These are phyloP conservation scores for Scalopus aquaticus DNA, from an alignment of 2,113 vertebrate species.

Conservation along the genomic window DNA sequence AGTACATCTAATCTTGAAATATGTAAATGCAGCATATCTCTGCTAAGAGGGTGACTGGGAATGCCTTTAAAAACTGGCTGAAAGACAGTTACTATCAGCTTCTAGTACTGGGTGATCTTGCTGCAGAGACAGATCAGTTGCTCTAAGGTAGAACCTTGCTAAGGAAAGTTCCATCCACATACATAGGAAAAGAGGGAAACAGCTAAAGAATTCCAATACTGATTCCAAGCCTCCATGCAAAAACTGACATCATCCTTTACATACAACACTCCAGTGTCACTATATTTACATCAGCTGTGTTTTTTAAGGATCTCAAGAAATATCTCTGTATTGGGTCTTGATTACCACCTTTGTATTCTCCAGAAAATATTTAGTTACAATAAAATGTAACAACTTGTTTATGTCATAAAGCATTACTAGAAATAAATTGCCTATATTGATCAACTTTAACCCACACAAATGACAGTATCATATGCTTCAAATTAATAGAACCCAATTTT, in stretches of 20 bases:
- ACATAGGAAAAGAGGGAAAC: neutral
- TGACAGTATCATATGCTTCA: neutral
- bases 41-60: neutral
- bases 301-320: neutral
- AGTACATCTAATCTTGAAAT: neutral
- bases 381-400: neutral
- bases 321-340: neutral
- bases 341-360: constrained; percentile 19
- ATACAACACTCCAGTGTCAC: neutral
- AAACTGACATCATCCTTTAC: neutral
- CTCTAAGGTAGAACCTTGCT: neutral
- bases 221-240: neutral
- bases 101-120: neutral
- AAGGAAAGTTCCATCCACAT: neutral
- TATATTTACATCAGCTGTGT: neutral
- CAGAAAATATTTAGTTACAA: constrained; percentile 1
- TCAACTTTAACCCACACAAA: neutral
- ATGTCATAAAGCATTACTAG: neutral
- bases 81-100: constrained; percentile 15
- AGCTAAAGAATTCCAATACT: constrained; percentile 4
- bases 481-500: constrained; percentile 25
- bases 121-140: constrained; percentile 1
- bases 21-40: neutral
- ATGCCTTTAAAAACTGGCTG: neutral
- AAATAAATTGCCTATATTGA: constrained; percentile 11